A percentile compares a stretch with the other conserved stretches of the same genome.
Evolutionary conservation across 2,797 vertebrate genomes (phyloP).

Genomic region (Anguilla anguilla): DNA sequence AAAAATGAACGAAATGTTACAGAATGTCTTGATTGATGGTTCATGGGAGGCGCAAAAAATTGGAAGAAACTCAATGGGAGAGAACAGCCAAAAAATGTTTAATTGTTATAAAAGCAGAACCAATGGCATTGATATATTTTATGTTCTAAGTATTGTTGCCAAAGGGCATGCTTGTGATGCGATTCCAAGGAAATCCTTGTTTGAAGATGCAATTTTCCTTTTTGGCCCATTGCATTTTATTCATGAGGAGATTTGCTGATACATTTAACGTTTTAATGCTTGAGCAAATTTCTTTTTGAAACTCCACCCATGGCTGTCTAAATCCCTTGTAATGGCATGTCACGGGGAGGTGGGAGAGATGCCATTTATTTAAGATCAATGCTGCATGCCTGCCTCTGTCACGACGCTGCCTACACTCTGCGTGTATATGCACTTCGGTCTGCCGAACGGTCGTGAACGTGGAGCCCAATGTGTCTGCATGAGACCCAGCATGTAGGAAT

Average conservation of each 20-base stretch:
- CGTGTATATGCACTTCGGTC: neutral
- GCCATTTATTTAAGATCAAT: neutral
- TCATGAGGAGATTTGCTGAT: too few relatives aligned
- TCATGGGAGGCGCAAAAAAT: neutral
- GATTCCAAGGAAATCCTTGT: neutral
- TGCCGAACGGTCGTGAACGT: neutral
- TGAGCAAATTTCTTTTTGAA: neutral
- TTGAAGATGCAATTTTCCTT: neutral
- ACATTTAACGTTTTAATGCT: neutral
- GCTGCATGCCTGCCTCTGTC: constrained; percentile 26
- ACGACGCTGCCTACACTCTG: neutral
- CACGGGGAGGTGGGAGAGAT: neutral
- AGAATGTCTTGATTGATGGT: neutral
- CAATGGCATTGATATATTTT: neutral
- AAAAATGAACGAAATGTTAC: neutral
- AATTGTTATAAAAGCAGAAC: neutral
- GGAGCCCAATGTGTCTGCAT: constrained; percentile 4
- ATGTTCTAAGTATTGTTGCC: neutral
- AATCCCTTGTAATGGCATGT: neutral
- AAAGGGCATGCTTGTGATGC: neutral
- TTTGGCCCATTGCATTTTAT: neutral
- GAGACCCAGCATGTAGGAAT: neutral
- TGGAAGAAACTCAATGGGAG: neutral
- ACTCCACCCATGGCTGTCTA: neutral
- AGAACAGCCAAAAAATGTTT: neutral